phyloP scores from a whole-genome alignment of 2,113 vertebrate genomes.

The Pithys albifrons region DNA sequence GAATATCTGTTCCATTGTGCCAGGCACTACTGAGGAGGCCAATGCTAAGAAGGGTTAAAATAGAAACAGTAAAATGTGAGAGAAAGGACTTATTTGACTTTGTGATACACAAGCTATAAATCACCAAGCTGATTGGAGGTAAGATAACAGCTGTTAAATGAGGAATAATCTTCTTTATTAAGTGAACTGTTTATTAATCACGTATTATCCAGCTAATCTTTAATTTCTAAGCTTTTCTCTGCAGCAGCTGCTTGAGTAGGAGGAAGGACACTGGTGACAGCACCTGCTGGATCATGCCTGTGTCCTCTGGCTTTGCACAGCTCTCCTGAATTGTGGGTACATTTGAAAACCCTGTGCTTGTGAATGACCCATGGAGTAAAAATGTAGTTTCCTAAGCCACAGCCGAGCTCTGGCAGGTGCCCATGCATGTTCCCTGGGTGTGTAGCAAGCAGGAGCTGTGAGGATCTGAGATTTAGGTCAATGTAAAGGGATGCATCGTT shows the following conservation, averaged over 20 bases:
- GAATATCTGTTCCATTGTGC: background rate
- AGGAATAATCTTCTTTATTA: background rate
- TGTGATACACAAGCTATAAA: background rate
- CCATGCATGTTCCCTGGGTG: background rate
- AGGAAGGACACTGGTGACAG: background rate
- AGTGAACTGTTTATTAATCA: background rate
- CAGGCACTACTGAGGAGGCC: background rate
- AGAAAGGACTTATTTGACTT: background rate
- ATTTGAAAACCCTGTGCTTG: background rate
- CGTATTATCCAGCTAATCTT: background rate
- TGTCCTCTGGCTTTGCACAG: background rate
- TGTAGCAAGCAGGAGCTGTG: background rate
- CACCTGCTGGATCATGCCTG: background rate
- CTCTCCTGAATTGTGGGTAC: background rate
- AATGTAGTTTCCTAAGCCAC: background rate
- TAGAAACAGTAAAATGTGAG: background rate
- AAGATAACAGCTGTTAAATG: background rate
- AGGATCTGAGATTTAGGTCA: background rate
- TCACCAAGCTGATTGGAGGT: background rate
- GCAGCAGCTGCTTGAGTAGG: background rate
- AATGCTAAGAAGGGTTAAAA: background rate
- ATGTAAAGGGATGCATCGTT: background rate
- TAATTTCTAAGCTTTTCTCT: background rate
- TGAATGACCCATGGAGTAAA: background rate
- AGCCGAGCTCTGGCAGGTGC: background rate